phyloP scores from a whole-genome alignment of 2,113 vertebrate species.

The Motacilla tschutschensis region DNA sequence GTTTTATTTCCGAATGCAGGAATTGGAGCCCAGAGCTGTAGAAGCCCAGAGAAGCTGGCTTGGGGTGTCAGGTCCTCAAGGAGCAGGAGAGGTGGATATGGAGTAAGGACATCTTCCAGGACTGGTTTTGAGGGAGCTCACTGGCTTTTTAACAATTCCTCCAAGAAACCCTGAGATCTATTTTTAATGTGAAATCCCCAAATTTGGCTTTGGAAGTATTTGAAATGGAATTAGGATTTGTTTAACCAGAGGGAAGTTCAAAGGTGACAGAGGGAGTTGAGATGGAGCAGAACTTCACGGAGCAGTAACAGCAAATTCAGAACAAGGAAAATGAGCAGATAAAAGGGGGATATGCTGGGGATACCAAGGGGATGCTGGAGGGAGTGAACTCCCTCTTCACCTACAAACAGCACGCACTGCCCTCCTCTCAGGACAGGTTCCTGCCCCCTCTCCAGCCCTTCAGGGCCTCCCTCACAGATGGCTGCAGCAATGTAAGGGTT shows the following conservation, averaged over 20 bases:
- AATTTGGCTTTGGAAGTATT: background rate
- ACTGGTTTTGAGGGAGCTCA: background rate
- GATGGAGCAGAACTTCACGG: accelerated
- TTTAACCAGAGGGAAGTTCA: background rate
- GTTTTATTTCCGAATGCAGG: background rate
- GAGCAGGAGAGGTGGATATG: background rate
- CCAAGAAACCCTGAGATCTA: background rate
- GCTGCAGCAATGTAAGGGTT: background rate
- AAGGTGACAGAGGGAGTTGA: background rate
- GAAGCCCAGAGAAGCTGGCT: background rate
- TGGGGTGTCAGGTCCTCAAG: background rate
- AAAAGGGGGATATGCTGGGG: background rate
- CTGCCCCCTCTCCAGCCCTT: background rate
- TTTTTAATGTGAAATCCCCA: background rate
- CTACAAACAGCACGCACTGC: background rate
- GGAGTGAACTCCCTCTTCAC: background rate
- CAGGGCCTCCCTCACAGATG: background rate
- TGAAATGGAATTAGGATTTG: background rate
- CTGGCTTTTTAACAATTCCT: background rate
- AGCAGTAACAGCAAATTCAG: too few relatives aligned
- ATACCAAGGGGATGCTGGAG: background rate
- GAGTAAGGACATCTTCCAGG: background rate
- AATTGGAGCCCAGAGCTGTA: background rate
- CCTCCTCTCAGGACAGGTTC: background rate
- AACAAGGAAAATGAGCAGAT: background rate